Evolutionary conservation across 2,888 invertebrate species (phyloP).

Genomic region (Stegophylla sp.): DNA sequence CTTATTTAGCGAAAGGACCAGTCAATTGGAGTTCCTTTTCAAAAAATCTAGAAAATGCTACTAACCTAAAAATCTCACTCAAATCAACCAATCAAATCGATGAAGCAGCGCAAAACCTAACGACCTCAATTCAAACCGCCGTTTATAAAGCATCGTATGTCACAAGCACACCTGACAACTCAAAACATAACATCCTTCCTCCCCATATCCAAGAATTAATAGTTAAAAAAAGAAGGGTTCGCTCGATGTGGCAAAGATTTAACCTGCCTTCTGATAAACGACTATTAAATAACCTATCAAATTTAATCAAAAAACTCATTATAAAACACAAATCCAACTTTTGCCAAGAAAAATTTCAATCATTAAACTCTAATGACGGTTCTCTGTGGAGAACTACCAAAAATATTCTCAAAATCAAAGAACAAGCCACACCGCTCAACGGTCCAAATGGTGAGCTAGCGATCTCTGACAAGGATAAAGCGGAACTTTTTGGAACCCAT

Average conservation of each 20-base stretch:
- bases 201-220: constrained; percentile 37
- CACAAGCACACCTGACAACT: constrained; percentile 28
- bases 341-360: constrained; percentile 33
- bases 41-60: too few relatives aligned
- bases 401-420: neutral
- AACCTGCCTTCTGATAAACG: too few relatives aligned
- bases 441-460: too few relatives aligned
- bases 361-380: constrained; percentile 9
- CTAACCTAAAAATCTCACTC: too few relatives aligned
- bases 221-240: too few relatives aligned
- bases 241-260: too few relatives aligned
- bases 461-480: too few relatives aligned
- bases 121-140: constrained; percentile 24
- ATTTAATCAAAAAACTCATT: constrained; percentile 37
- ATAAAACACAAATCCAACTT: constrained; percentile 30
- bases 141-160: constrained; percentile 24
- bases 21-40: too few relatives aligned
- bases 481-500: too few relatives aligned
- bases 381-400: neutral
- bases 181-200: constrained; percentile 21
- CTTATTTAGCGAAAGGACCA: too few relatives aligned
- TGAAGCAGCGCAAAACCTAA: constrained; percentile 24
- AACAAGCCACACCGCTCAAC: neutral
- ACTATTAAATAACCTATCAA: constrained; percentile 17
- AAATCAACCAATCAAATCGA: too few relatives aligned